Evolutionary conservation across 2,797 vertebrate species (phyloP).

Genomic region (Pampus argenteus): DNA sequence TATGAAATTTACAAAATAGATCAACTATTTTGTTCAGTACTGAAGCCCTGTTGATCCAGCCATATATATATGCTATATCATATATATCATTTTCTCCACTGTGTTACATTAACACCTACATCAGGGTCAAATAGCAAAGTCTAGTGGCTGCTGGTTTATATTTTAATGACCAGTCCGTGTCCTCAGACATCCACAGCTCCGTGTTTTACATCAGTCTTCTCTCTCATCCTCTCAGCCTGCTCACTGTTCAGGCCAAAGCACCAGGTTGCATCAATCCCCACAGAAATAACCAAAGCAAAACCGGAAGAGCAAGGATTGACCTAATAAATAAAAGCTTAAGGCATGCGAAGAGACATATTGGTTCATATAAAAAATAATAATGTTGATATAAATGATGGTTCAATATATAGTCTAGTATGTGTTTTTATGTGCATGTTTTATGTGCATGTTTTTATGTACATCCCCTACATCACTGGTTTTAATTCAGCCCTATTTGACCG

Average conservation of each 20-base stretch:
- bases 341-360: too few species aligned
- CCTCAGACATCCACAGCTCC: conserved; percentile 41
- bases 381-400: too few species aligned
- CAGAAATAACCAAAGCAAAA: neutral
- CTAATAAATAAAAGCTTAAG: conserved; percentile 52
- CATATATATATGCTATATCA: too few species aligned
- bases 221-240: conserved; percentile 61
- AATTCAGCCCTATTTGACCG: accelerated
- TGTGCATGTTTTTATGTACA: neutral
- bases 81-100: too few species aligned
- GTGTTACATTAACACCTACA: neutral
- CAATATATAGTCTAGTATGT: neutral
- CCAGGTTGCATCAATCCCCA: conserved; percentile 44
- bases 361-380: too few species aligned
- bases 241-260: conserved; percentile 62
- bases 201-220: conserved; percentile 58
- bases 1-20: neutral
- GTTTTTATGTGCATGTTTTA: accelerated
- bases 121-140: neutral
- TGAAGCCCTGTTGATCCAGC: neutral
- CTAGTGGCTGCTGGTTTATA: neutral
- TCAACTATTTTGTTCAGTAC: neutral
- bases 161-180: conserved; percentile 27
- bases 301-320: conserved; percentile 30
- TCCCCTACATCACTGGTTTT: accelerated